Base-by-base conservation (phyloP, 2,888 invertebrate species). In the Nemotelus nigrinus region DNA sequence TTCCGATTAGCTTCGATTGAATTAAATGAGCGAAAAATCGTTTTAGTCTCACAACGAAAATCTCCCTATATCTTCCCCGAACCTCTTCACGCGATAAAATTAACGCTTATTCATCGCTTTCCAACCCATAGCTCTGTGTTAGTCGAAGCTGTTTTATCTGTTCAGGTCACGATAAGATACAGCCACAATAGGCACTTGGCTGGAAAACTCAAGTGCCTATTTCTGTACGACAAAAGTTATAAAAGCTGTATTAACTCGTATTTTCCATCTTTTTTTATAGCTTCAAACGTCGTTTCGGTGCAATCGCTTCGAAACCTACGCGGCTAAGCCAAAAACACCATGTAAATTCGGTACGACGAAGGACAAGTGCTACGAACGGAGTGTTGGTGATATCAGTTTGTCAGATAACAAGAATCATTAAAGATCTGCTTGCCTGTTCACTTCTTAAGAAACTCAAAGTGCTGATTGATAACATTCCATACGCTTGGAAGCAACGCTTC, bases 131-230 rank as follows among this genome's bases (percentile, higher is more conserved):
- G 41, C 60, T 60, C 3, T 39, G 41, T 41, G 41, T 60, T 25
- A 50, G n/a, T 25, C 39, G n/a, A 25, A 45, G 45, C 8, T 39
- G 25, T 72, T 72, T 74, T 74, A 74, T 74, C 74, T 74, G 48
- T 48, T 4, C 63, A 63, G 74, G 74, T 74, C 74, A 74, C 60
- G 74, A 74, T 74, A 74, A 74, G 74, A 74, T 74, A 74, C 50
- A 48, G 39, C 74, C 60, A 63, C 48, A 63, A 10, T 6, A 25
- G 41, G 39, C 43, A 68, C 68, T 68, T 50, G 48, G 10, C 68
- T 53, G 6, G 39, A 8, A 53, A 41, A 53, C 41, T n/a, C 7
- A 53, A 68, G 3, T 10, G 8, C 41, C 53, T 50, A 53, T 72
- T 45, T 47, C 57, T 47, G 25, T 10, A 44, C 44, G 53, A 25